Conservation (phyloP, 2,888 invertebrate species). For the Drosophila sordidapex region DNA sequence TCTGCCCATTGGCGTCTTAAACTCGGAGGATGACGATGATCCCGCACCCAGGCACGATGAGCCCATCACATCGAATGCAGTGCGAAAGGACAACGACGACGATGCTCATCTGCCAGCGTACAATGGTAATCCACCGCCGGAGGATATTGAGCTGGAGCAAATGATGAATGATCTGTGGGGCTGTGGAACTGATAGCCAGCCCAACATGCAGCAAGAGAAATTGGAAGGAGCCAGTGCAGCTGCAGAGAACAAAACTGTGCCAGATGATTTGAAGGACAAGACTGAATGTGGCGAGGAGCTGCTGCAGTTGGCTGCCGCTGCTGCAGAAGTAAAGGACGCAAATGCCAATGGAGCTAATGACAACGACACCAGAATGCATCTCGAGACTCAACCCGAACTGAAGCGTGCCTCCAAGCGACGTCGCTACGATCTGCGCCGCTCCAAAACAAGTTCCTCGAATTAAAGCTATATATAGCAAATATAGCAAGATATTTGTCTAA, state of each 20-base stretch:
- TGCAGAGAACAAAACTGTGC: not conserved
- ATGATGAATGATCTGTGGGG: conserved; percentile 58
- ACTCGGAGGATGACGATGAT: conserved; percentile 55
- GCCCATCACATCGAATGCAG: not conserved
- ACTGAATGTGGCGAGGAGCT: not conserved
- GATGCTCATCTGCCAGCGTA: not conserved
- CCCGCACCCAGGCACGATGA: not conserved
- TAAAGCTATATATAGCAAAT: not conserved
- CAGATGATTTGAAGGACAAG: not conserved
- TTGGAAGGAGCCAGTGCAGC: not conserved
- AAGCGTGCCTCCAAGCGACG: conserved; percentile 26
- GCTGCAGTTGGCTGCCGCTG: conserved; percentile 5
- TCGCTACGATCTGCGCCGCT: conserved; percentile 59
- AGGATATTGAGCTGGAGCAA: conserved; percentile 50
- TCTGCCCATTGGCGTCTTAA: conserved; percentile 56
- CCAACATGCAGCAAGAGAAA: conserved; percentile 3
- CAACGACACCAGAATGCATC: conserved; percentile 12
- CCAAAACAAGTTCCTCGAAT: conserved; percentile 27
- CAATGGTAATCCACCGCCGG: not conserved
- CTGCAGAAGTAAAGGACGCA: not conserved
- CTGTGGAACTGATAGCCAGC: not conserved
- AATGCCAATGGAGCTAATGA: not conserved
- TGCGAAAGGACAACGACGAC: not conserved
- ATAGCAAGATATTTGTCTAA: not conserved
- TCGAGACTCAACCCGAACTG: not conserved